A percentile compares a stretch with the other conserved stretches of the same genome.
These are phyloP conservation scores for Ciconia nigra DNA, from an alignment of 2,797 vertebrate genomes.

Conservation along the genomic window DNA sequence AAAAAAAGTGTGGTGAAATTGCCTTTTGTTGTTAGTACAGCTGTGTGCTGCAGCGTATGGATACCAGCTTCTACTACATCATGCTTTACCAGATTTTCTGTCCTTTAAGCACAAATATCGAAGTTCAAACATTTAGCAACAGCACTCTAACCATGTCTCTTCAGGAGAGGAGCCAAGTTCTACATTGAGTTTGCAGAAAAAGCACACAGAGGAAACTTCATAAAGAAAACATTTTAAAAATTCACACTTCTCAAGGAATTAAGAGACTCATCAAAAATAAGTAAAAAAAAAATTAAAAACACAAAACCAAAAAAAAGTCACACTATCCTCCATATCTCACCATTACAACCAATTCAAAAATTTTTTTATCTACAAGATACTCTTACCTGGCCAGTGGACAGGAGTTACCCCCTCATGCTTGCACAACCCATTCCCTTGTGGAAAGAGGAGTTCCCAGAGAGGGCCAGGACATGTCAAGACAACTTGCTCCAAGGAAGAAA, in stretches of 20 bases:
- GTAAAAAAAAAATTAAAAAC: neutral
- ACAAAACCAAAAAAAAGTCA: no score
- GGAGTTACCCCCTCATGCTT: neutral
- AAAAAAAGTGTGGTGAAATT: neutral
- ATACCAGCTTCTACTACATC: neutral
- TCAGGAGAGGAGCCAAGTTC: neutral
- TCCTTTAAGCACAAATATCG: neutral
- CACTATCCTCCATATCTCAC: neutral
- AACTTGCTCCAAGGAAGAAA: neutral
- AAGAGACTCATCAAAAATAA: neutral
- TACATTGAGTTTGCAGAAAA: neutral
- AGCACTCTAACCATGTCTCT: accelerated
- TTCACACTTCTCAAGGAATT: neutral
- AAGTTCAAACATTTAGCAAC: neutral
- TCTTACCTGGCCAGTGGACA: neutral
- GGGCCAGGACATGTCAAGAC: neutral
- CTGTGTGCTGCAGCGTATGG: neutral
- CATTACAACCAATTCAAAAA: neutral
- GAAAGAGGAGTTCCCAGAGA: neutral
- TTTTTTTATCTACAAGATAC: neutral
- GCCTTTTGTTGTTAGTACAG: neutral
- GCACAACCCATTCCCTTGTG: neutral
- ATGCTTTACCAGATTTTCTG: neutral
- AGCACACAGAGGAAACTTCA: neutral
- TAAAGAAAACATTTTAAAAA: neutral